Base-by-base conservation (phyloP, 2,113 vertebrate species). In the Geococcyx californianus region DNA sequence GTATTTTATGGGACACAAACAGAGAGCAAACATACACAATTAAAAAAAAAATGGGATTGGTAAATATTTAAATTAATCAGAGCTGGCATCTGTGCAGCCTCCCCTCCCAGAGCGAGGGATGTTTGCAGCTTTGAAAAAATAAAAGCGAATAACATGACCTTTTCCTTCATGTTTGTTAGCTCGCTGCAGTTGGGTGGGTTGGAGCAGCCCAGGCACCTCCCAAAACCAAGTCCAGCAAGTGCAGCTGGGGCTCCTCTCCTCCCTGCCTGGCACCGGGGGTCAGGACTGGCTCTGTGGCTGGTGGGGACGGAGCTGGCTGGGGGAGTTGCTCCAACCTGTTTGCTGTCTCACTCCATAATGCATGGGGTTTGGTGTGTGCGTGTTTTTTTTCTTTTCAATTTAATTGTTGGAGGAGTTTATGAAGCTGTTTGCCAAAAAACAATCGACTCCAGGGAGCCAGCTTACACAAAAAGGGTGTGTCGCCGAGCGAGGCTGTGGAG, bases 381-480 rank as follows among this genome's bases (percentile, higher is more conserved):
- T 44, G 78, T 51, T 70, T 94, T 89, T 86, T 95, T 93, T 69
- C 79, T 93, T 95, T 91, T 94, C 80, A 10, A 95, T 93, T 94
- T 97, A 98, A 97, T 97, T 98, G 97, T 96, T 98, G 98, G 97
- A 98, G 97, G 97, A 97, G 96, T 98, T 98, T 98, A 97, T 91
- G 76, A 89, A 98, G 95, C 95, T 77, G 91, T 93, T 97, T 98
- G 98, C 97, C 98, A 98, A 97, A 98, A 98, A 98, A 97, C 98
- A 98, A 97, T 97, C 87, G 96, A 96, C 98, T 98, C 96, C 76
- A 94, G 98, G 97, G 97, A 97, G 96, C 95, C 96, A 97, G 97
- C 97, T 98, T 97, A 97, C 96, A 98, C 97, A 98, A 95, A 98
- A 97, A 98, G 98, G 98, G 98, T 88, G 98, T 98, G 98, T 97